Evolutionary conservation across 64 coral and sea anemone species (phyloP).

Genomic region (Actinia tenebrosa): DNA sequence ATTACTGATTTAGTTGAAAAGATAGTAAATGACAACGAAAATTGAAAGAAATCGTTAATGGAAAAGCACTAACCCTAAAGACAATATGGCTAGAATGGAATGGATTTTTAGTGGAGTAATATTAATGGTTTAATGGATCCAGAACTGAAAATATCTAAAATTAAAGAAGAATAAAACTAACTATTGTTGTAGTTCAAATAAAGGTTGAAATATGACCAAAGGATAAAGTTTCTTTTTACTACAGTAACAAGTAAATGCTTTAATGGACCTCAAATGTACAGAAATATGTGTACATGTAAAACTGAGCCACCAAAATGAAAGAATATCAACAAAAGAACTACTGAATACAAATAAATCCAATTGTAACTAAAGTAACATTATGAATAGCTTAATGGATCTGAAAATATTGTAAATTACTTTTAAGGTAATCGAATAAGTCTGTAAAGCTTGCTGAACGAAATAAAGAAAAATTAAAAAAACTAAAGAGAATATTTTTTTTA

Average conservation of each 20-base stretch:
- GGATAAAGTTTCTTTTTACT: not conserved
- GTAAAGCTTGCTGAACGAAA: not conserved
- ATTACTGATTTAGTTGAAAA: not conserved
- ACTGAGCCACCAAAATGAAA: not conserved
- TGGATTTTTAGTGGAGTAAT: not conserved
- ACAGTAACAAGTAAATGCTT: not conserved
- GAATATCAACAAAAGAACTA: not conserved
- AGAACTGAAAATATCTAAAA: not conserved
- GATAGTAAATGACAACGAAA: not conserved
- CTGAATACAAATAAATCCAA: not conserved
- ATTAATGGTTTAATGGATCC: not conserved
- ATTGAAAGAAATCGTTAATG: not conserved
- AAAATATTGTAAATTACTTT: constrained; percentile 3
- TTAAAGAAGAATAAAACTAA: not conserved
- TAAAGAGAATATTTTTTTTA: not conserved
- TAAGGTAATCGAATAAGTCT: not conserved
- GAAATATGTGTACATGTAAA: not conserved
- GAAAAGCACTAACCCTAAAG: not conserved
- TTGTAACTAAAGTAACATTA: not conserved
- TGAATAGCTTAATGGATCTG: not conserved
- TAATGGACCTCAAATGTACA: not conserved
- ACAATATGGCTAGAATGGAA: not conserved
- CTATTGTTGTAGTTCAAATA: not conserved
- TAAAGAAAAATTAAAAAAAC: not conserved
- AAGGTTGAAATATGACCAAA: not conserved